These are phyloP conservation scores for Lamellibrachia luymesi DNA, from an alignment of 1,140 invertebrate genomes.

Conservation along the genomic window DNA sequence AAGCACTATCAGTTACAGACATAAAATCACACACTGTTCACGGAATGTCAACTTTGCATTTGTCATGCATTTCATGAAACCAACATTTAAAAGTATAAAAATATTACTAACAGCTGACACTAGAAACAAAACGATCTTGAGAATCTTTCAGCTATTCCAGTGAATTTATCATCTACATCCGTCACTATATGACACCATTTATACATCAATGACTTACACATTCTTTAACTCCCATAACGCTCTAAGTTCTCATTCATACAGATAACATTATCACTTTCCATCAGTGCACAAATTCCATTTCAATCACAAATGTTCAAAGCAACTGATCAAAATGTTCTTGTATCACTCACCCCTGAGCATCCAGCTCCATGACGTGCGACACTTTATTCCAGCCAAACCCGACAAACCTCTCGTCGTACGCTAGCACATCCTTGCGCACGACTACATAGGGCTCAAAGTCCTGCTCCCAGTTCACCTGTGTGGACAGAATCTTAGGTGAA, in stretches of 20 bases:
- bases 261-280: background rate
- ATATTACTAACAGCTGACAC: too few species aligned
- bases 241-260: background rate
- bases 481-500: conserved; percentile 26
- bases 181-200: too few species aligned
- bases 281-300: background rate
- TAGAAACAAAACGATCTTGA: too few species aligned
- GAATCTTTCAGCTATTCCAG: too few species aligned
- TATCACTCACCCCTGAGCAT: conserved; percentile 67
- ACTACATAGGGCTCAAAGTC: conserved; percentile 93
- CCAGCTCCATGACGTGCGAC: conserved; percentile 84
- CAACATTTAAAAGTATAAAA: too few species aligned
- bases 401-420: conserved; percentile 84
- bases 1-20: too few species aligned
- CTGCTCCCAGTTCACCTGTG: conserved; percentile 79
- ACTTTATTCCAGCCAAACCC: conserved; percentile 98
- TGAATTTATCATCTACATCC: too few species aligned
- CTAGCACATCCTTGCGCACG: conserved; percentile 70
- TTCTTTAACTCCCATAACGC: too few species aligned
- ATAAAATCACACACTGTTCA: too few species aligned
- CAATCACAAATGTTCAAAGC: background rate
- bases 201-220: too few species aligned
- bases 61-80: too few species aligned
- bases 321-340: background rate
- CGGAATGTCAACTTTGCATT: too few species aligned